Evolutionary conservation across 1,140 invertebrate species (phyloP), one percentile per base, ranked within the genome.

Genomic region (Temnothorax nylanderi): DNA sequence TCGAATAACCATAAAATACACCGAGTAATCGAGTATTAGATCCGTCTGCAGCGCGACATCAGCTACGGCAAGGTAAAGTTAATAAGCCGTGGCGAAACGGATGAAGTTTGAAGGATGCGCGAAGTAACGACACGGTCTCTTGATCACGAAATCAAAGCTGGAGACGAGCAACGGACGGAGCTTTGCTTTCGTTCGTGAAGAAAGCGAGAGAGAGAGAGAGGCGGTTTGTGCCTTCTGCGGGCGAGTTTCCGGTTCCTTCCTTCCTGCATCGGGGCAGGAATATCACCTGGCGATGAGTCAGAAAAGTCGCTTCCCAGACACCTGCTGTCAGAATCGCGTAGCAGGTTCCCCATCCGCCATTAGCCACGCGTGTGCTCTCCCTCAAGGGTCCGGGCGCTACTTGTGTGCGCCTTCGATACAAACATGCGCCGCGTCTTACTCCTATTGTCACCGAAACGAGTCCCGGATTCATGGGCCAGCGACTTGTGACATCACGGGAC

Each of bases 221-320:
- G 82, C 78, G 62, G 62, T 88, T 69, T 47, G 64, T 11, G 74
- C 77, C 74, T 74, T 81, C 69, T 89, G 85, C 60, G 74, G 41
- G 21, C 32, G 26, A 80, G 77, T 90, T 91, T 92, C 90, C 91
- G 91, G 90, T 92, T 92, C 90, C 90, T 92, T 89, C 60, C 82
- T 85, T 49, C 65, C 41, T 58, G 75, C 21, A 62, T 34, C 26
- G 64, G 41, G 41, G 64, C 32, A 85, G 82, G 26, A 26, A 85
- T 80, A 89, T 92, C 93, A 94, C 93, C 93, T 93, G 93, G 90
- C 92, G 88, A 93, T 94, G 93, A 94, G 90, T 94, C 93, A 94
- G 90, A 91, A 77, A 84, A 86, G 85, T 72, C 67, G 87, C 89
- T 92, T 92, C 89, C 88, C 82, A 89, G 80, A 89, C 93, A 94